phyloP scores from a whole-genome alignment of 2,888 invertebrate species.

The Platerodrilus igneus region DNA sequence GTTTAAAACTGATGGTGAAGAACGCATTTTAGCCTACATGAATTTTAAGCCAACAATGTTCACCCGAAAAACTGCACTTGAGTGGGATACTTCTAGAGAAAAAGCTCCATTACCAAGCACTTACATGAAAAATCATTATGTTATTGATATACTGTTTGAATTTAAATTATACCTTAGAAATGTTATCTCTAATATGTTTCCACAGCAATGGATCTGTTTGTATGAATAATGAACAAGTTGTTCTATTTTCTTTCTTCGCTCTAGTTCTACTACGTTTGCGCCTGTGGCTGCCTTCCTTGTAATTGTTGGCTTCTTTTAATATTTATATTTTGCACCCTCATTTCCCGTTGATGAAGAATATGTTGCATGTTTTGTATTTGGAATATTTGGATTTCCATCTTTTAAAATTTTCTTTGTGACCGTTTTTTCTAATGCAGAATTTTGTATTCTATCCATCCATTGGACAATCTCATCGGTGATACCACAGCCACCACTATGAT shows the following conservation, averaged over 20 bases:
- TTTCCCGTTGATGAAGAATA: slow-evolving; percentile 17
- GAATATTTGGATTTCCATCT: slow-evolving; percentile 21
- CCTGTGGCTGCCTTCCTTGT: slow-evolving; percentile 32
- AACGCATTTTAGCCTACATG: too few relatives aligned
- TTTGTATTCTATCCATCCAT: slow-evolving; percentile 91
- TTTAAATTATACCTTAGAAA: slow-evolving; percentile 64
- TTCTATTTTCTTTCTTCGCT: slow-evolving; percentile 67
- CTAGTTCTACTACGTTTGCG: slow-evolving; percentile 48
- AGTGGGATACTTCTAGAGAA: too few relatives aligned
- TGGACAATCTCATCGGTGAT: slow-evolving; percentile 80
- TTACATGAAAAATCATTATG: too few relatives aligned
- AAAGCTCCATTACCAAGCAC: too few relatives aligned
- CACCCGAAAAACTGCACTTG: too few relatives aligned
- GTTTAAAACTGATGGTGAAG: too few relatives aligned
- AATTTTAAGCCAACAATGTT: too few relatives aligned
- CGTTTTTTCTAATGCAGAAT: slow-evolving; percentile 62
- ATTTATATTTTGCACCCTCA: slow-evolving; percentile 65
- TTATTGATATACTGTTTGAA: too few relatives aligned
- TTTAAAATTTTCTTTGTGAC: slow-evolving; percentile 35
- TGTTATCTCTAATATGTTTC: slow-evolving; percentile 83
- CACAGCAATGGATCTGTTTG: slow-evolving; percentile 98
- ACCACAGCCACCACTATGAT: slow-evolving; percentile 79
- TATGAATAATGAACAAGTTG: slow-evolving; percentile 92
- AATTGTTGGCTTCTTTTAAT: slow-evolving; percentile 71
- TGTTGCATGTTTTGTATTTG: slow-evolving; percentile 11